These are phyloP conservation scores for Cyanoramphus novaezelandiae DNA, from an alignment of 2,113 vertebrate genomes.

Conservation along the genomic window DNA sequence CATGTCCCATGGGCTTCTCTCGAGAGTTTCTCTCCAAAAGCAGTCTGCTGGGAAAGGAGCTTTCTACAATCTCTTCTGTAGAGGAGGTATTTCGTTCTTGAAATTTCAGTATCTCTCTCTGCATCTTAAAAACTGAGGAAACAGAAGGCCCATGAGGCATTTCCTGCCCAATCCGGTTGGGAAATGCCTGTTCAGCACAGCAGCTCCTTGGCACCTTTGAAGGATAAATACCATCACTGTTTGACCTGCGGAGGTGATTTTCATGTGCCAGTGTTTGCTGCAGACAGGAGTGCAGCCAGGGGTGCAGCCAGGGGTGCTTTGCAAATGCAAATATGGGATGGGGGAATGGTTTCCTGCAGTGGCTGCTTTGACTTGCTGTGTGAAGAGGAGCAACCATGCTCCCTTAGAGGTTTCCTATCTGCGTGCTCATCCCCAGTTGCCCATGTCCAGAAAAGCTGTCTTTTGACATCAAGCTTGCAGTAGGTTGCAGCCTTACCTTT, in stretches of 20 bases:
- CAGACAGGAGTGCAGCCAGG: not conserved
- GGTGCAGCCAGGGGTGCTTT: not conserved
- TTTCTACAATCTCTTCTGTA: not conserved
- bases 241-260: not conserved
- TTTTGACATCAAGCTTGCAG: not conserved
- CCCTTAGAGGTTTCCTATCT: not conserved
- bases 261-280: not conserved
- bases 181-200: not conserved
- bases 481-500: conserved; percentile 51
- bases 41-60: not conserved
- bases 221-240: not conserved
- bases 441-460: fast-evolving
- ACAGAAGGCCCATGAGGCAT: not conserved
- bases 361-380: fast-evolving
- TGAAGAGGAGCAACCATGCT: fast-evolving
- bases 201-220: not conserved
- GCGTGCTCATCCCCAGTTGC: fast-evolving
- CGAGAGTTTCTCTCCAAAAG: not conserved
- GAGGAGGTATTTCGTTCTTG: not conserved
- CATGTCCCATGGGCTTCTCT: not conserved
- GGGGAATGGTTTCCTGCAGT: not conserved
- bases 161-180: fast-evolving
- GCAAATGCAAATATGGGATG: fast-evolving
- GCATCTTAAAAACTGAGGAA: conserved; percentile 51
- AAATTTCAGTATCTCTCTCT: not conserved